Conservation (phyloP, 2,113 vertebrate genomes). For the Proterorhinus semilunaris region DNA sequence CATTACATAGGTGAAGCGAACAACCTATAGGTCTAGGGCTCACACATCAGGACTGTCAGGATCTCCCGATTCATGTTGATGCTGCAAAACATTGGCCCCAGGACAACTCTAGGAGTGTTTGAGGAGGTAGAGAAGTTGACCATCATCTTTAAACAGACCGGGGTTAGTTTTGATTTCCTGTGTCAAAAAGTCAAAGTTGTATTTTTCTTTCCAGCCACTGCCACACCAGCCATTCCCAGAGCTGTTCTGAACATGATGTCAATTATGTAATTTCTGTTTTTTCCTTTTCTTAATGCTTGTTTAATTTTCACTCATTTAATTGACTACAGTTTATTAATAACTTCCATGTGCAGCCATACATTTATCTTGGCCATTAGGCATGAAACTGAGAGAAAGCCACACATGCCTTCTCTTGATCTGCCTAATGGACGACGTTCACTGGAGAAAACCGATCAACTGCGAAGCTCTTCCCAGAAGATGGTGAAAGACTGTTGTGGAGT, state of each 20-base stretch:
- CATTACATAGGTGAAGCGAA: slow-evolving; percentile 83
- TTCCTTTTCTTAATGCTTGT: not conserved
- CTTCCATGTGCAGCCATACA: not conserved
- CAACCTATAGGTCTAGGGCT: slow-evolving; percentile 76
- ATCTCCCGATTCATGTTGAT: slow-evolving; percentile 30
- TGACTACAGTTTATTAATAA: not conserved
- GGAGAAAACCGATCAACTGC: too few relatives aligned
- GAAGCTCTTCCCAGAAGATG: too few relatives aligned
- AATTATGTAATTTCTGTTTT: not conserved
- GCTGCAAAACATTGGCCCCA: slow-evolving; percentile 18
- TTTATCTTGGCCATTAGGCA: not conserved
- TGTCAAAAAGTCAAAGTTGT: slow-evolving; percentile 7
- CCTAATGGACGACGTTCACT: too few relatives aligned
- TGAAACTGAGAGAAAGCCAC: not conserved
- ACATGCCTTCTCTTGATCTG: too few relatives aligned
- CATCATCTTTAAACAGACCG: slow-evolving; percentile 6
- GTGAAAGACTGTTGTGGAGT: too few relatives aligned
- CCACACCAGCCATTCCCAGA: not conserved
- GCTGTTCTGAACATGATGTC: not conserved
- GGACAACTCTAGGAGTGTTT: not conserved
- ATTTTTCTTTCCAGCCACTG: slow-evolving; percentile 17
- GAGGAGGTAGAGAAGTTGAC: slow-evolving; percentile 4
- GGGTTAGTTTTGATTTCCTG: slow-evolving; percentile 4
- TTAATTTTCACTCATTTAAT: not conserved
- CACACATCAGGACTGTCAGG: slow-evolving; percentile 9